These are phyloP conservation scores for Chaetodon trifascialis DNA, from an alignment of 2,113 vertebrate species.

Conservation along the genomic window DNA sequence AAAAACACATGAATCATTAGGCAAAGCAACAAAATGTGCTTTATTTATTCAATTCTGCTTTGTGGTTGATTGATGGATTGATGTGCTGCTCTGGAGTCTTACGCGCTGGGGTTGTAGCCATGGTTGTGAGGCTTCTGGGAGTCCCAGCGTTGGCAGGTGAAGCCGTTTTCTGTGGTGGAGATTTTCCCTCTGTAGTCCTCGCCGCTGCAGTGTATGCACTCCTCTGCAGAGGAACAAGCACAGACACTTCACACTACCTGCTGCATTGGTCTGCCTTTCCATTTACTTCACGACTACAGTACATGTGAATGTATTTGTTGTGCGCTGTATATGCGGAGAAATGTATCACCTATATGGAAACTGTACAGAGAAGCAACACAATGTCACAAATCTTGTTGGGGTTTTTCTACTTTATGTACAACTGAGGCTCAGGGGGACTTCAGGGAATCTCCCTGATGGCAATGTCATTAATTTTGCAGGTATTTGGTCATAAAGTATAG, in stretches of 20 bases:
- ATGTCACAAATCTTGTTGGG: too few relatives aligned
- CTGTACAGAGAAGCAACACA: too few relatives aligned
- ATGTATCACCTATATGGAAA: too few relatives aligned
- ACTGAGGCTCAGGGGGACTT: background rate
- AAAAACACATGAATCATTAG: background rate
- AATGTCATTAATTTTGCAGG: background rate
- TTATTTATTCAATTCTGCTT: too few relatives aligned
- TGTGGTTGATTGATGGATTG: too few relatives aligned
- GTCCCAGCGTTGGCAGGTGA: slow-evolving; percentile 88
- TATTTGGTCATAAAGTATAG: background rate
- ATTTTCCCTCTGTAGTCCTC: slow-evolving; percentile 91
- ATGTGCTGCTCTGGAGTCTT: slow-evolving; percentile 52
- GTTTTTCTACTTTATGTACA: background rate
- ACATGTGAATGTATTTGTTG: background rate
- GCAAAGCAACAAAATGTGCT: background rate
- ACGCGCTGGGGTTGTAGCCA: slow-evolving; percentile 88
- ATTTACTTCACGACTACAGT: background rate
- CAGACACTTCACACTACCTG: background rate
- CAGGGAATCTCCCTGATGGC: background rate
- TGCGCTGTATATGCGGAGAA: background rate
- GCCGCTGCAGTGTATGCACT: slow-evolving; percentile 93
- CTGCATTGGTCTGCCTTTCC: background rate
- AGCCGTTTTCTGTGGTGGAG: slow-evolving; percentile 83
- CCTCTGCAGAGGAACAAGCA: slow-evolving; percentile 70
- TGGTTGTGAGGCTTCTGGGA: slow-evolving; percentile 91